Evolutionary conservation across 2,888 invertebrate genomes (phyloP).

Genomic region (Agonopterix subpropinquella): DNA sequence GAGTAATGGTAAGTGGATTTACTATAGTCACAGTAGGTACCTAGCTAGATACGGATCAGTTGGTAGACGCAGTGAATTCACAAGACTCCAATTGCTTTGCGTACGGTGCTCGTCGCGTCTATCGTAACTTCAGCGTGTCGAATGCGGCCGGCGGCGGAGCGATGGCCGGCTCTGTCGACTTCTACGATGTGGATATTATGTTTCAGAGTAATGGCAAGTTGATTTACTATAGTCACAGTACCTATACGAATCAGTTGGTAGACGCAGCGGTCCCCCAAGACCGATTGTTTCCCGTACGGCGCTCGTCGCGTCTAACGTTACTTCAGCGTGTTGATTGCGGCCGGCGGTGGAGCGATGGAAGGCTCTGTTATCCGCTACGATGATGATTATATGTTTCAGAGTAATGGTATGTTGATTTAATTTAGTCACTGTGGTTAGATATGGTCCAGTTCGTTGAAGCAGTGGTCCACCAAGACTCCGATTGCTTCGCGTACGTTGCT

Average conservation of each 20-base stretch:
- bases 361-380: conserved; percentile 87
- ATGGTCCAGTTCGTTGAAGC: conserved; percentile 81
- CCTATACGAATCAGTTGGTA: conserved; percentile 70
- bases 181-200: conserved; percentile 83
- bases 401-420: conserved; percentile 71
- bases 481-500: too few species aligned
- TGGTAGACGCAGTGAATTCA: conserved; percentile 91
- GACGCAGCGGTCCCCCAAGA: conserved; percentile 94
- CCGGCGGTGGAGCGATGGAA: conserved; percentile 78
- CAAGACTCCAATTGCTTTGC: conserved; percentile 96
- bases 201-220: conserved; percentile 72
- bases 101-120: conserved; percentile 90
- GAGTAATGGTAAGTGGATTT: conserved; percentile 64
- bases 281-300: conserved; percentile 94
- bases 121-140: conserved; percentile 89
- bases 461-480: conserved; percentile 91
- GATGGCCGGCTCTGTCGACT: conserved; percentile 82
- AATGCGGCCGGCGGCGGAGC: conserved; percentile 79
- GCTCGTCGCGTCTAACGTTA: conserved; percentile 89
- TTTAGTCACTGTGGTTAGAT: conserved; percentile 13
- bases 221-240: not conserved
- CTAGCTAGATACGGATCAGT: conserved; percentile 20
- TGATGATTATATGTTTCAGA: conserved; percentile 77
- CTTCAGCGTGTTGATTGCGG: conserved; percentile 85
- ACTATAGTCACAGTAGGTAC: not conserved